A percentile compares a stretch with the other conserved stretches of the same genome.
Evolutionary conservation across 2,797 vertebrate genomes (phyloP).

Genomic region (Enteromius thamalakanensis): DNA sequence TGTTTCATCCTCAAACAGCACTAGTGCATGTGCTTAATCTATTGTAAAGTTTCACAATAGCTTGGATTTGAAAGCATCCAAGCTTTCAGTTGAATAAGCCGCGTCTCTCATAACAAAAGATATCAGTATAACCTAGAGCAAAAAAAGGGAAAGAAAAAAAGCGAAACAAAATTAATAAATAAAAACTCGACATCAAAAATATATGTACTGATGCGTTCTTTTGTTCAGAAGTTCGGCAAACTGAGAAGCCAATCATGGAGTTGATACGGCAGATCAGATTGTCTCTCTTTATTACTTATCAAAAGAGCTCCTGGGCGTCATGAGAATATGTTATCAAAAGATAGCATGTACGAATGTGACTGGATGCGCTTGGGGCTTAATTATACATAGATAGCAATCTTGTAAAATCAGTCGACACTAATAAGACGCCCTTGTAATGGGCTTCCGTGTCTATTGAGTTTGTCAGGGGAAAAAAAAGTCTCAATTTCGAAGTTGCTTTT

Average conservation of each 20-base stretch:
- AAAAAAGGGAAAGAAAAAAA: background rate
- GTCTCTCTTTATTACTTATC: conserved; percentile 50
- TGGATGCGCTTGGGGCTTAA: conserved; percentile 60
- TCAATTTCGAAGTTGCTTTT: conserved; percentile 52
- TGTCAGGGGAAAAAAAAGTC: conserved; percentile 55
- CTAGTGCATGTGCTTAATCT: background rate
- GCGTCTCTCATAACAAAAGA: conserved; percentile 11
- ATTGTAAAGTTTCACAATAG: background rate
- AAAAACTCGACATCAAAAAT: conserved; percentile 48
- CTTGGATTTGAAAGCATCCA: conserved; percentile 12
- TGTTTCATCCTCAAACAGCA: background rate
- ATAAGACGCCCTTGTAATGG: conserved; percentile 55
- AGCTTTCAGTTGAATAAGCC: conserved; percentile 16
- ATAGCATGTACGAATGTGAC: conserved; percentile 53
- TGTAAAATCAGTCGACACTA: conserved; percentile 61
- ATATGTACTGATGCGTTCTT: conserved; percentile 38
- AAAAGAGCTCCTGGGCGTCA: conserved; percentile 46
- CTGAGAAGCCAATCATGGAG: conserved; percentile 46
- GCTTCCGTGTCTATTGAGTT: conserved; percentile 51
- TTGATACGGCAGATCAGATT: conserved; percentile 52
- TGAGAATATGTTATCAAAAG: conserved; percentile 59
- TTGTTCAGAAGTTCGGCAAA: conserved; percentile 46
- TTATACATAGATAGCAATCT: conserved; percentile 58
- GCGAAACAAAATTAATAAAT: conserved; percentile 34
- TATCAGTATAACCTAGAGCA: conserved; percentile 41